These are phyloP conservation scores for Tyto alba DNA, from an alignment of 2,113 vertebrate genomes.

Conservation along the genomic window DNA sequence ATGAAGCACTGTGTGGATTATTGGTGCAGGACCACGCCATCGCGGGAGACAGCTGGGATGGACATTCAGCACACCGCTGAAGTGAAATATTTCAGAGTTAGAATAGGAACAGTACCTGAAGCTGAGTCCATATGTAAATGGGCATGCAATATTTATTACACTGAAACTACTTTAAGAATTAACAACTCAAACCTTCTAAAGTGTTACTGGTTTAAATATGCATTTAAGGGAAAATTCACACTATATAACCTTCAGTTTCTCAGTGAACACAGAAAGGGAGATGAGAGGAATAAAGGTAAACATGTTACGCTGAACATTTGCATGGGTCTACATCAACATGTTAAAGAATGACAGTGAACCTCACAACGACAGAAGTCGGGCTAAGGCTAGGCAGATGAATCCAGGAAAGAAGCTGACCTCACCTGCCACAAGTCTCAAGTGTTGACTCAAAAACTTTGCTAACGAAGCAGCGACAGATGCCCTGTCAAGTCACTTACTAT, in stretches of 20 bases:
- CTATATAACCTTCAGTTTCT: background rate
- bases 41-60: slow-evolving; percentile 93
- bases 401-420: background rate
- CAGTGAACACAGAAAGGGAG: background rate
- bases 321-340: fast-evolving
- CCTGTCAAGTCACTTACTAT: slow-evolving; percentile 74
- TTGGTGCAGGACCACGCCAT: slow-evolving; percentile 91
- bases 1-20: slow-evolving; percentile 86
- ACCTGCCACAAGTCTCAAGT: background rate
- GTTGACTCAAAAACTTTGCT: background rate
- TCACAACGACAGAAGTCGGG: fast-evolving
- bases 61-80: slow-evolving; percentile 89
- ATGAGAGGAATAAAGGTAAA: background rate
- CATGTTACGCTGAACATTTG: background rate
- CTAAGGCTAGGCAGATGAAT: background rate
- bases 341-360: background rate
- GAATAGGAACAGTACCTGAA: background rate
- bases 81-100: slow-evolving; percentile 24
- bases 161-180: background rate
- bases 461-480: fast-evolving
- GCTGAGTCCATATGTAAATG: background rate
- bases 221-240: background rate
- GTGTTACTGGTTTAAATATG: background rate
- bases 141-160: background rate
- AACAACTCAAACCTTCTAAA: background rate